These are phyloP conservation scores for Scylla paramamosain DNA, from an alignment of 1,140 invertebrate species.

Conservation along the genomic window DNA sequence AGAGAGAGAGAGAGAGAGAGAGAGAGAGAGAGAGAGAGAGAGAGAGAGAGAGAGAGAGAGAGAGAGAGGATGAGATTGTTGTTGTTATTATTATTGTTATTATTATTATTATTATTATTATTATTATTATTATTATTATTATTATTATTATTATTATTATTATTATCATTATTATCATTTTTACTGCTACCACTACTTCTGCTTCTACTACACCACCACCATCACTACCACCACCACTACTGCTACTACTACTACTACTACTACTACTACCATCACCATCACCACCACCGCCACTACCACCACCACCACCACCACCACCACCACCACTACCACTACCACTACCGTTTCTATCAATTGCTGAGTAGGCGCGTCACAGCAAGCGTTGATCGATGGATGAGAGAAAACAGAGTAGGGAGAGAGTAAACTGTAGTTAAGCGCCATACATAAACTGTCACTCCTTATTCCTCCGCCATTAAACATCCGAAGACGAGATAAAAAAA, in stretches of 20 bases:
- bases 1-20: constrained; percentile 48
- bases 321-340: not conserved
- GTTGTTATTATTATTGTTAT: not conserved
- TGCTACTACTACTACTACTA: not conserved
- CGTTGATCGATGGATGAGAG: no score
- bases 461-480: no score
- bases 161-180: not conserved
- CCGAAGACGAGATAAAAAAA: no score
- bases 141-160: no score
- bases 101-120: not conserved
- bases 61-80: not conserved
- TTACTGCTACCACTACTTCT: not conserved
- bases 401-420: no score
- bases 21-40: constrained; percentile 33
- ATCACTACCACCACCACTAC: not conserved
- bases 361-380: no score
- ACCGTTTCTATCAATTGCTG: not conserved
- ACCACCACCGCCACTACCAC: not conserved
- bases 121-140: no score
- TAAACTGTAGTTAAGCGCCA: no score
- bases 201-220: not conserved
- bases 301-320: not conserved
- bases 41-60: no score
- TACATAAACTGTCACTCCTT: no score
- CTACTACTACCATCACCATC: not conserved